Conservation (phyloP, 2,797 vertebrate species). For the Delichon dasypus region DNA sequence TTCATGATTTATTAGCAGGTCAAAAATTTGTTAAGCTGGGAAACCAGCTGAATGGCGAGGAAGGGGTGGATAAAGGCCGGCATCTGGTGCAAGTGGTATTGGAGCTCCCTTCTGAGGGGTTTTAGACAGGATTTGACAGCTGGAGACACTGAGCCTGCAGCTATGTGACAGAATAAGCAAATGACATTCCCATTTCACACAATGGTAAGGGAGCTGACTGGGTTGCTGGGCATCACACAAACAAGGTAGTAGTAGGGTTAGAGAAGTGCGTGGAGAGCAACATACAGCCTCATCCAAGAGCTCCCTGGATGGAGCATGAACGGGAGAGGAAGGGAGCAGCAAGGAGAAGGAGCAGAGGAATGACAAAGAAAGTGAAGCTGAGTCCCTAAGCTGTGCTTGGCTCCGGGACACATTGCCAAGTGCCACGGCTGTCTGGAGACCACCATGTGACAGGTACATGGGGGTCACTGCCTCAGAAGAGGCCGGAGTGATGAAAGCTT, state of each 20-base stretch:
- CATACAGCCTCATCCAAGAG: not conserved
- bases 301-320: not conserved
- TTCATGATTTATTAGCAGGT: not conserved
- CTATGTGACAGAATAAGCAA: not conserved
- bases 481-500: constrained; percentile 31
- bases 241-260: not conserved
- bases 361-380: not conserved
- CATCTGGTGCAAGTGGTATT: not conserved
- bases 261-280: not conserved
- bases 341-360: not conserved
- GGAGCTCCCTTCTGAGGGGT: not conserved
- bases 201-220: not conserved
- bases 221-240: not conserved
- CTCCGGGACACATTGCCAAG: not conserved
- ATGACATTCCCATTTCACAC: not conserved
- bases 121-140: not conserved
- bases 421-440: not conserved
- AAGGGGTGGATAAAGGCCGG: not conserved
- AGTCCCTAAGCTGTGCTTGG: not conserved
- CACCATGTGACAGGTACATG: not conserved
- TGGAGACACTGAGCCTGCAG: not conserved
- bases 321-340: not conserved
- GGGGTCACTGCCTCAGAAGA: not conserved
- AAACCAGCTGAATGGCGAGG: not conserved
- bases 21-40: not conserved